Conservation (phyloP, 2,888 invertebrate genomes). For the Axea sp. region DNA sequence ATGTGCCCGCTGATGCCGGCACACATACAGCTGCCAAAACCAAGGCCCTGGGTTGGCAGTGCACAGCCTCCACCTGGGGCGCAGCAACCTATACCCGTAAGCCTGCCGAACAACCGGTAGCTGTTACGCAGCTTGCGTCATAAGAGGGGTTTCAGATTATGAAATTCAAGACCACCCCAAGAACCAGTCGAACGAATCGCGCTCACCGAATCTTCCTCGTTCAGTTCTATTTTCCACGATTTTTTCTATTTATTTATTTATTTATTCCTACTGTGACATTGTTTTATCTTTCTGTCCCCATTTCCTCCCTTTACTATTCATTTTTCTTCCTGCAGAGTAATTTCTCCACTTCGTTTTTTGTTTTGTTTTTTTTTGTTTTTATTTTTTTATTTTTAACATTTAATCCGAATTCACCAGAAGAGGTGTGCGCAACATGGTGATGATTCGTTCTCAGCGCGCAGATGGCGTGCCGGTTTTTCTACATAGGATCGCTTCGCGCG, state of each 20-base stretch:
- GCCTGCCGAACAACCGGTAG: slow-evolving; percentile 80
- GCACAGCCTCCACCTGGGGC: slow-evolving; percentile 79
- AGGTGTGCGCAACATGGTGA: too few relatives aligned
- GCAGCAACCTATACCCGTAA: slow-evolving; percentile 79
- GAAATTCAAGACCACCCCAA: too few relatives aligned
- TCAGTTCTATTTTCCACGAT: neutral
- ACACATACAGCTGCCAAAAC: slow-evolving; percentile 79
- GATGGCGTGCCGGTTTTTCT: slow-evolving; percentile 50
- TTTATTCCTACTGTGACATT: too few relatives aligned
- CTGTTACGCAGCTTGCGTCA: slow-evolving; percentile 74
- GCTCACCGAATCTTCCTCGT: slow-evolving; percentile 54
- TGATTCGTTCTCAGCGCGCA: too few relatives aligned
- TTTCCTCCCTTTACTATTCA: too few relatives aligned
- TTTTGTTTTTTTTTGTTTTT: neutral
- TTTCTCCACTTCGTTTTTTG: too few relatives aligned
- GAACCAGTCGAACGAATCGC: slow-evolving; percentile 37
- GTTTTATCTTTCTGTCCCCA: neutral
- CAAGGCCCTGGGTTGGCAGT: slow-evolving; percentile 81
- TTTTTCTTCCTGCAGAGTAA: too few relatives aligned
- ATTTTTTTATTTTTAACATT: neutral
- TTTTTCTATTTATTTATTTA: too few relatives aligned
- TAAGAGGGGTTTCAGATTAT: slow-evolving; percentile 3
- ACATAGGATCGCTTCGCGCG: slow-evolving; percentile 35
- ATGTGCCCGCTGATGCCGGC: slow-evolving; percentile 82
- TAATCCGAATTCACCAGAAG: too few relatives aligned